Evolutionary conservation across 2,888 invertebrate genomes (phyloP), one percentile per base, ranked within the genome.

Genomic region (Sthenelais limicola): DNA sequence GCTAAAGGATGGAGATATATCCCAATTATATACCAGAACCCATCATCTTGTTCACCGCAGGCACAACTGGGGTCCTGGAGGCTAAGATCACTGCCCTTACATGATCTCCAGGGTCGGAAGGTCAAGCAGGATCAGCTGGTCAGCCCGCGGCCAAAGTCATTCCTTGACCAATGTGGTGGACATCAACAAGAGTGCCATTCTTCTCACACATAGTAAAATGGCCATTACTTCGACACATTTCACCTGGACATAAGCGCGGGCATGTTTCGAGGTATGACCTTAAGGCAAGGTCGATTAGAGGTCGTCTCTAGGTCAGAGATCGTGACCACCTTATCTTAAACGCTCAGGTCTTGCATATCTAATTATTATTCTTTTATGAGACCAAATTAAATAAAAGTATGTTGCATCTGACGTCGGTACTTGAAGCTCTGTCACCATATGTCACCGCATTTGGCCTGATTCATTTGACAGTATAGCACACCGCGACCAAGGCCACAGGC

Each of bases 81-180:
- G 56, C 56, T 33, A 56, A 28, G 56, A n/a, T 32, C 56, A 28
- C 56, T 56, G 56, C 56, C 56, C 56, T 56, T 56, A 56, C 56
- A 56, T 28, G 56, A 56, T 56, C 56, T 28, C 56, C 32, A 32
- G 56, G 56, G 30, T 32, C 3, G 18, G 12, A 28, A 28, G 56
- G 56, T 56, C 56, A 56, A 30, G 18, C 56, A 24, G 56, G 56
- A 56, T 56, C 56, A 56, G 32, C 33, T 56, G 32, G 56, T 56
- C 33, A 56, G 32, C 56, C 56, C 56, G 33, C 30, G 56, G 56
- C 33, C 56, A 56, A 33, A 28, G 56, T 56, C 28, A 33, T 32
- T 33, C 30, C 15, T 3, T 33, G 18, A 24, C 30, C 56, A 18
- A n/a, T n/a, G n/a, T 15, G 56, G 30, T 56, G 56, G 30, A 56